phyloP scores from a whole-genome alignment of 2,888 invertebrate species.

The Torymus aiolomorphi region DNA sequence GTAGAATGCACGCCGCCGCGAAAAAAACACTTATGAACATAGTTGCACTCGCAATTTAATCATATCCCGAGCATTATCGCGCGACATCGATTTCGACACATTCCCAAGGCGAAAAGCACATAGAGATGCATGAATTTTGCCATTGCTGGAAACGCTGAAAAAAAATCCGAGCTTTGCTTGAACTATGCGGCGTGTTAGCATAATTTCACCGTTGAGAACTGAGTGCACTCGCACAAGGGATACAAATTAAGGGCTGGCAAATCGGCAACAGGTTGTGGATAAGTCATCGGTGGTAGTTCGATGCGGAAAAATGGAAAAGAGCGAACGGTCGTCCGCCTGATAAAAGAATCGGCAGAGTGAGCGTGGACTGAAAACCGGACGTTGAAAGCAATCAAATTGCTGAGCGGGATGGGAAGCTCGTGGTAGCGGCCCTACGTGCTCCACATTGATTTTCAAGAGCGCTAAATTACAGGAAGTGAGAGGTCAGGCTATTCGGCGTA shows the following conservation, averaged over 20 bases:
- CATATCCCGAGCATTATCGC: constrained; percentile 68
- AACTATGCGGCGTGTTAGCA: no score
- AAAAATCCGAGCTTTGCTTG: no score
- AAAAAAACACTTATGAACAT: no score
- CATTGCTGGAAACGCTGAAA: no score
- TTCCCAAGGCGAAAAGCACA: constrained; percentile 71
- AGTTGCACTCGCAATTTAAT: constrained; percentile 69
- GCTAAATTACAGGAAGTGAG: constrained; percentile 71
- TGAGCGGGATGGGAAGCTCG: constrained; percentile 64
- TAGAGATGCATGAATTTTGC: constrained; percentile 57
- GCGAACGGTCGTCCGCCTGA: background rate
- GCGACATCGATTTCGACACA: constrained; percentile 72
- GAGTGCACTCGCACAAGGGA: no score
- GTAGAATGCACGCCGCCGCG: constrained; percentile 25
- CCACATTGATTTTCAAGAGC: constrained; percentile 69
- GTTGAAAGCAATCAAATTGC: background rate
- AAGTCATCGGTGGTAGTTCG: no score
- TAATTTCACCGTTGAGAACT: no score
- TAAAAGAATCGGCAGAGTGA: constrained; percentile 1
- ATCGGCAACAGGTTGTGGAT: no score
- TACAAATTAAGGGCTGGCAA: no score
- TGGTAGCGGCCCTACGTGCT: constrained; percentile 58
- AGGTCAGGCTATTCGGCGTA: constrained; percentile 65
- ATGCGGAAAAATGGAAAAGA: background rate
- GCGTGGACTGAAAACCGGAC: background rate